phyloP scores from a whole-genome alignment of 2,113 vertebrate genomes.

The Oreochromis niloticus region DNA sequence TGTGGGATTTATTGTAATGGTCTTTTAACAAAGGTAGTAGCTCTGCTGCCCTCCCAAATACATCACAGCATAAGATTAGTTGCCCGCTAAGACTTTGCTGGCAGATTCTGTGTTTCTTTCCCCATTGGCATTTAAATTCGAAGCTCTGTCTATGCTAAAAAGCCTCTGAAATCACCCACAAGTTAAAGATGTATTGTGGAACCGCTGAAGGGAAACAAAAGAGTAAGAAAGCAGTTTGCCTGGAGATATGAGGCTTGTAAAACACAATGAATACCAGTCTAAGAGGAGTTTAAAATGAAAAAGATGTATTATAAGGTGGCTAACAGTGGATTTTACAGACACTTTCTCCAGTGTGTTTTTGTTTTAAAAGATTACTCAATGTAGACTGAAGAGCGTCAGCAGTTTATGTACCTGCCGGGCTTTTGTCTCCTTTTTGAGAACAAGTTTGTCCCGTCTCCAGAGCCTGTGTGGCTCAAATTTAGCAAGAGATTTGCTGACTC shows the following conservation, averaged over 20 bases:
- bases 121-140: conserved; percentile 28
- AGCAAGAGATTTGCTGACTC: background rate
- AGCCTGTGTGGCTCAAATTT: background rate
- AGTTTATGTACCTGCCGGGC: background rate
- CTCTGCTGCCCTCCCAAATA: conserved; percentile 31
- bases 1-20: conserved; percentile 2
- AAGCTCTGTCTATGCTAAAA: conserved; percentile 18
- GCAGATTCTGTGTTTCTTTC: conserved; percentile 6
- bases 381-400: background rate
- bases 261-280: background rate
- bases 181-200: conserved; percentile 20
- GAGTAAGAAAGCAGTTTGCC: conserved; percentile 5
- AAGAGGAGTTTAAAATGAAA: conserved; percentile 4
- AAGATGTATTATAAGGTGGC: background rate
- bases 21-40: conserved; percentile 42
- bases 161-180: conserved; percentile 25
- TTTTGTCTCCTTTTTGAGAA: background rate
- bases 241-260: background rate
- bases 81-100: conserved; percentile 15
- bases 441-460: background rate
- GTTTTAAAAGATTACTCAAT: background rate
- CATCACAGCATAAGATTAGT: conserved; percentile 40
- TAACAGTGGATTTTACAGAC: background rate
- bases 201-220: conserved; percentile 29
- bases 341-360: background rate